Percentiles rank a stretch among this genome's conserved stretches.
phyloP scores from a whole-genome alignment of 1,140 invertebrate species.

The Cepaea nemoralis region DNA sequence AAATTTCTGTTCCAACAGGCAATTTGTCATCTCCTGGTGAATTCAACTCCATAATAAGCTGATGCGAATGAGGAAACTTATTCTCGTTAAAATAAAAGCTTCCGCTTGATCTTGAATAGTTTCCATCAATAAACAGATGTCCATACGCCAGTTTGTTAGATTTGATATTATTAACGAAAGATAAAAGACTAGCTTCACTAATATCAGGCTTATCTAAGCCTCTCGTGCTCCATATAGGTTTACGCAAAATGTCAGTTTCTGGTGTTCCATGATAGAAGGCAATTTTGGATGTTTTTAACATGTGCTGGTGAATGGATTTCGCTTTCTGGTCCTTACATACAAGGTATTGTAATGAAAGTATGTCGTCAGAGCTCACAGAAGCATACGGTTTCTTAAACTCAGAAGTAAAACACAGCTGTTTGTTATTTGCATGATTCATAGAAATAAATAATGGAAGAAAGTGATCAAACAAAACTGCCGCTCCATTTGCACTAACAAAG shows the following conservation, averaged over 20 bases:
- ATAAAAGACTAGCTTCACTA: conserved; percentile 76
- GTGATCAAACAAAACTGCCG: conserved; percentile 60
- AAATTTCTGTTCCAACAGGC: conserved; percentile 86
- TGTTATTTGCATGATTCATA: conserved; percentile 50
- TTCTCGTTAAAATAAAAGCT: conserved; percentile 79
- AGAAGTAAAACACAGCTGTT: conserved; percentile 54
- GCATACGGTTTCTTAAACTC: conserved; percentile 42
- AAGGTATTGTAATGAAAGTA: conserved; percentile 52
- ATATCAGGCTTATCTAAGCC: conserved; percentile 80
- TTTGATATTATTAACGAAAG: conserved; percentile 81
- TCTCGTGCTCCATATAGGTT: conserved; percentile 90
- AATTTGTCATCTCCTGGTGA: conserved; percentile 74
- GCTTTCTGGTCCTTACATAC: conserved; percentile 58
- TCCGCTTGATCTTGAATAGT: conserved; percentile 89
- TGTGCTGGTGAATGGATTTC: conserved; percentile 51
- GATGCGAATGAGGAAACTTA: conserved; percentile 83
- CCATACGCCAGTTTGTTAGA: conserved; percentile 74
- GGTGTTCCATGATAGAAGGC: conserved; percentile 73
- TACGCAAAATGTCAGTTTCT: conserved; percentile 79
- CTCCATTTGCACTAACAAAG: conserved; percentile 66
- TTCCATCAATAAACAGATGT: conserved; percentile 91
- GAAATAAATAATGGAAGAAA: conserved; percentile 64
- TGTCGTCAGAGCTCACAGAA: background rate
- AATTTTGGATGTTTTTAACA: conserved; percentile 50
- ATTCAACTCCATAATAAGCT: conserved; percentile 68